These are phyloP conservation scores for Drosophila pallidifrons DNA, from an alignment of 1,140 invertebrate species.

Conservation along the genomic window DNA sequence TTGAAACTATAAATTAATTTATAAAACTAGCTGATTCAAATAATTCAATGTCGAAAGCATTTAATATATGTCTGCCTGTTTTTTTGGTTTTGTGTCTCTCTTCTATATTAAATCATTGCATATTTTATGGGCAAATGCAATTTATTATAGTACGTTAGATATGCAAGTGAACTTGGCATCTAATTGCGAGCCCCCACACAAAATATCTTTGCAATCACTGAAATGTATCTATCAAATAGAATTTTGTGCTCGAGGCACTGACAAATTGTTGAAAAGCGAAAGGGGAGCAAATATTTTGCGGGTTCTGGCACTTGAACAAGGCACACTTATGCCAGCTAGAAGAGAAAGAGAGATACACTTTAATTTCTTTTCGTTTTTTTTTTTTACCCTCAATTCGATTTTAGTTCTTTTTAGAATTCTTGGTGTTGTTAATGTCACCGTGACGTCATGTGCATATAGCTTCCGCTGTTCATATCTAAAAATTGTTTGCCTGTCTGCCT, in stretches of 20 bases:
- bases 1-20: no score
- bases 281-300: conserved; percentile 61
- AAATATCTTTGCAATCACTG: conserved; percentile 8
- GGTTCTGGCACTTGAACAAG: conserved; percentile 43
- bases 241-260: conserved; percentile 39
- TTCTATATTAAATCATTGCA: neutral
- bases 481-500: conserved; percentile 46
- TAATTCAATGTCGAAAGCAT: no score
- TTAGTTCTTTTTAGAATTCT: conserved; percentile 6
- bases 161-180: conserved; percentile 40
- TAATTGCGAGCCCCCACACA: conserved; percentile 8
- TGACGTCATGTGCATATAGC: conserved; percentile 62
- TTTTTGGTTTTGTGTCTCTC: neutral
- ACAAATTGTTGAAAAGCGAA: conserved; percentile 64
- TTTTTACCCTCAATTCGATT: neutral
- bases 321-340: conserved; percentile 66
- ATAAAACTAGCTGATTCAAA: no score
- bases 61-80: no score
- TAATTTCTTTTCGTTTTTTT: conserved; percentile 30
- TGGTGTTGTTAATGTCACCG: conserved; percentile 20
- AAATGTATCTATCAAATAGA: conserved; percentile 39
- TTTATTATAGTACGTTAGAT: neutral
- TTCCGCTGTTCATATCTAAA: conserved; percentile 67
- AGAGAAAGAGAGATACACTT: conserved; percentile 12
- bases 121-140: conserved; percentile 10